These are phyloP conservation scores for Panurus biarmicus DNA, from an alignment of 2,113 vertebrate genomes.

Conservation along the genomic window DNA sequence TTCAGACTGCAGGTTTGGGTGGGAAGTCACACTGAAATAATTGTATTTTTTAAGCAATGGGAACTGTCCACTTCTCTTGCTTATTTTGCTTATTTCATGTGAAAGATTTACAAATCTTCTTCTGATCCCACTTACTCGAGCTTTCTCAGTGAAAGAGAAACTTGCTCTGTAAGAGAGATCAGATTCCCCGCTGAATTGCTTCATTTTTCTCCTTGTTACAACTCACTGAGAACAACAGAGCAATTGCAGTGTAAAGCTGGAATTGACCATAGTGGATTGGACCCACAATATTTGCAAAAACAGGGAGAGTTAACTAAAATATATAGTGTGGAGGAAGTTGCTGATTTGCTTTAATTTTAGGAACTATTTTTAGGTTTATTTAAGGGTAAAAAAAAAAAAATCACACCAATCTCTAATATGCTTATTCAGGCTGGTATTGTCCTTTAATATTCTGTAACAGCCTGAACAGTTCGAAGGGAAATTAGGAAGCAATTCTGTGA, in stretches of 20 bases:
- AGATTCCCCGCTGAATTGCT: neutral
- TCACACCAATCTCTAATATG: neutral
- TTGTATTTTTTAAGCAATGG: neutral
- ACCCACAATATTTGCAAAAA: neutral
- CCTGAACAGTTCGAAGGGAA: conserved; percentile 16
- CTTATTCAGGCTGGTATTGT: conserved; percentile 2
- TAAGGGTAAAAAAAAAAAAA: neutral
- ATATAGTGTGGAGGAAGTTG: neutral
- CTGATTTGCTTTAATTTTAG: neutral
- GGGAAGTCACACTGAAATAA: neutral
- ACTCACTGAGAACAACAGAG: neutral
- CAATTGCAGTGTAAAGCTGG: neutral
- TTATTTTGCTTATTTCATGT: neutral
- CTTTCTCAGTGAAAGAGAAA: conserved; percentile 21
- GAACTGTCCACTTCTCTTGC: neutral
- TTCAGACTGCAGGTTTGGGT: neutral
- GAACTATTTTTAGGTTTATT: conserved; percentile 5
- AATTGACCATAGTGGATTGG: neutral
- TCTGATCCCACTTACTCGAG: neutral
- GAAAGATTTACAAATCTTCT: neutral
- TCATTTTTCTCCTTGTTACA: neutral
- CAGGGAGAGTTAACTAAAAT: neutral
- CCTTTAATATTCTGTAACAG: neutral
- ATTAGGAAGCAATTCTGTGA: conserved; percentile 28
- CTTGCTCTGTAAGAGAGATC: neutral